Evolutionary conservation across 2,888 invertebrate genomes (phyloP).

Genomic region (Heliothis peltigera): DNA sequence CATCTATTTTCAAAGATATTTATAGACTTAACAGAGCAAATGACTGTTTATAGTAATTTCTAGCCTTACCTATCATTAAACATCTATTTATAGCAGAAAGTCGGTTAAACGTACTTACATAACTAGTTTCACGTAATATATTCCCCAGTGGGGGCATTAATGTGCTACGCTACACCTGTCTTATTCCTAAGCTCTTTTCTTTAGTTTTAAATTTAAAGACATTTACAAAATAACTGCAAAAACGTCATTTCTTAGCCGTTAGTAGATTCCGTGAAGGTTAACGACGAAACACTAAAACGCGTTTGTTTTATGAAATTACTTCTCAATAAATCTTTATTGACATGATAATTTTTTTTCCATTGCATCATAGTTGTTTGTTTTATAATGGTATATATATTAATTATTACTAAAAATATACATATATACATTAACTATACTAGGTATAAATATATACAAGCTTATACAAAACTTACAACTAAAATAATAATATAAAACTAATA

Average conservation of each 20-base stretch:
- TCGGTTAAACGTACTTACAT: not conserved
- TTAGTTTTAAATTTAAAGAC: not conserved
- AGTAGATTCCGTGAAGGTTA: not conserved
- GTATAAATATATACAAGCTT: no score
- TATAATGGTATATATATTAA: no score
- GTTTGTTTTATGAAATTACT: no score
- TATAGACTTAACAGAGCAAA: no score
- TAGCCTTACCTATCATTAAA: not conserved
- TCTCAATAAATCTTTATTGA: no score
- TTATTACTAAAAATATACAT: no score
- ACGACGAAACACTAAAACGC: not conserved
- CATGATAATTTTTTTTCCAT: no score
- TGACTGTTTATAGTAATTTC: not conserved
- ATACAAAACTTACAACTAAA: no score
- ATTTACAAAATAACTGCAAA: not conserved
- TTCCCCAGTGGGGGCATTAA: not conserved
- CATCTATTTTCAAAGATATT: no score
- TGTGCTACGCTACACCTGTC: constrained; percentile 1
- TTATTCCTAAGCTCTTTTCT: not conserved
- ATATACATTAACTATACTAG: no score
- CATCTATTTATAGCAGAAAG: constrained; percentile 15
- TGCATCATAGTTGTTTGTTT: no score
- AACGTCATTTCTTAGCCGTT: not conserved
- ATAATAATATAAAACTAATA: no score
- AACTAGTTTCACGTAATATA: constrained; percentile 6